Base-by-base conservation (phyloP, 2,888 invertebrate genomes). In the Sphecodes monilicornis region DNA sequence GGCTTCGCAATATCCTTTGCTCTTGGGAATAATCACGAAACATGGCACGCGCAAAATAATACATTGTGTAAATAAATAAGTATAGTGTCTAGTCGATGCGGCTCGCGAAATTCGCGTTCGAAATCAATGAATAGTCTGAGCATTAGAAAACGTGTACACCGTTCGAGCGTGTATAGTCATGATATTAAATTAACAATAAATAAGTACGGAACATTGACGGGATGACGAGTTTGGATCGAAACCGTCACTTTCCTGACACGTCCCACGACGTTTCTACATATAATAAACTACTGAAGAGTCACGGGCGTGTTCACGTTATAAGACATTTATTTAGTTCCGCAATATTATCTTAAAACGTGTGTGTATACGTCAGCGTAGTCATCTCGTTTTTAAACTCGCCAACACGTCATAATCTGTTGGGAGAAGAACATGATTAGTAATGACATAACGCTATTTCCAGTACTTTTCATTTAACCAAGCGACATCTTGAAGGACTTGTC, bases 341-440 rank as follows among this genome's bases (percentile, higher is more conserved):
- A 69, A 84, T 88, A 88, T 87, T 84, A 88, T 87, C 86, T 86
- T 89, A 91, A 89, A 85, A 90, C 80, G 88, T 84, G 86, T 90
- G 87, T 88, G 86, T 90, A 88, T 90, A 88, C 86, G 78, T 92
- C 84, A 90, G 90, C 88, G 88, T 89, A 85, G 90, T 86, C 89
- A 85, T 88, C 91, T 91, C 84, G 89, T 90, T 77, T 89, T 92
- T 91, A 90, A 91, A 91, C 86, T 92, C 91, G 85, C 92, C 92
- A 93, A 93, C 93, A 86, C 92, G 91, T 93, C 89, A 92, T 92
- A 93, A 93, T 93, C 93, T 93, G 93, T 92, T 92, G 92, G 90
- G 91, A 93, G 90, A 93, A 93, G 91, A 93, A 92, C 75, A 91
- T 86, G 78, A 43, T 90, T 90, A 90, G 81, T 90, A 74, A 76